Percentiles rank a stretch among this genome's conserved stretches.
Evolutionary conservation across 1,140 invertebrate species (phyloP).

Genomic region (Drosophila lacteicornis): DNA sequence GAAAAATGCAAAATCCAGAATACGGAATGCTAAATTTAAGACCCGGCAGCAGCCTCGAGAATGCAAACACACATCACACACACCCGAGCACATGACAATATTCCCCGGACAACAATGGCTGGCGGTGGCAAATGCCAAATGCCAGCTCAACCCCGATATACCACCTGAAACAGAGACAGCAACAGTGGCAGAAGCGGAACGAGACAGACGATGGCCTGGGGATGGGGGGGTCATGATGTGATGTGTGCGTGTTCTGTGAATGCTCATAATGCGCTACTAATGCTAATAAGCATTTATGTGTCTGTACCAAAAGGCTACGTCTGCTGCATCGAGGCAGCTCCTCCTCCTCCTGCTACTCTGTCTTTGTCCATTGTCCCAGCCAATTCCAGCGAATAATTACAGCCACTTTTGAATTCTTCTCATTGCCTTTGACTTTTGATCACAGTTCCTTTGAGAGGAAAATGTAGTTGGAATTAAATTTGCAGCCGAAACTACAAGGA

Average conservation of each 20-base stretch:
- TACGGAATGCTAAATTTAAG: conserved; percentile 28
- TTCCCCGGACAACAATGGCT: conserved; percentile 44
- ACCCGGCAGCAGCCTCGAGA: conserved; percentile 10
- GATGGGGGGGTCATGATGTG: background rate
- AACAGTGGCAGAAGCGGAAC: background rate
- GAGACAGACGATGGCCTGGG: conserved; percentile 9
- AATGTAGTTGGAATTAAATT: background rate
- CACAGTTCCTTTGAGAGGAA: background rate
- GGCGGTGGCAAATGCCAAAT: conserved; percentile 49
- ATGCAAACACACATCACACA: conserved; percentile 6
- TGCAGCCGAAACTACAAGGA: background rate
- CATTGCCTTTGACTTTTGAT: background rate
- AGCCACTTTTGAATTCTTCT: conserved; percentile 14
- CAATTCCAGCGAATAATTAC: conserved; percentile 36
- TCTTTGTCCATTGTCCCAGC: conserved; percentile 17
- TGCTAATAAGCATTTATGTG: conserved; percentile 76
- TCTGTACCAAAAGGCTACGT: conserved; percentile 30
- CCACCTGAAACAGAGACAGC: conserved; percentile 10
- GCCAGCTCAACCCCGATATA: conserved; percentile 32
- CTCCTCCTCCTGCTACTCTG: background rate
- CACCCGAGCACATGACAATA: conserved; percentile 28
- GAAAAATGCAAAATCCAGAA: conserved; percentile 5
- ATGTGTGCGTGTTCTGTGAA: conserved; percentile 38
- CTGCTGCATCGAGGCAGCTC: conserved; percentile 2
- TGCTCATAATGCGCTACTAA: conserved; percentile 73